Conservation (phyloP, 2,113 vertebrate species). For the Prochilodus magdalenae region DNA sequence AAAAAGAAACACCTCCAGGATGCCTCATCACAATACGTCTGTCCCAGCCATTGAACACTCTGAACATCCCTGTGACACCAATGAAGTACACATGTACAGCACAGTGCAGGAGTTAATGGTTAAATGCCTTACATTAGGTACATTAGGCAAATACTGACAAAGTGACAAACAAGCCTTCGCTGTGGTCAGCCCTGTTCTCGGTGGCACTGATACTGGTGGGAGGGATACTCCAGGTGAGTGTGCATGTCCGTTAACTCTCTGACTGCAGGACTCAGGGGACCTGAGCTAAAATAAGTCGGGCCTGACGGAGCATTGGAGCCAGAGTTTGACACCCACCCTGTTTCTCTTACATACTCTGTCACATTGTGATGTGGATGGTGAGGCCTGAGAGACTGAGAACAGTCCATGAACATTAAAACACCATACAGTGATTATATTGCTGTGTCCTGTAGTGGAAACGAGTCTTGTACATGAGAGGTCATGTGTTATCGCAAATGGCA, state of each 20-base stretch:
- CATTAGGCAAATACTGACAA: too few species aligned
- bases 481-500: too few species aligned
- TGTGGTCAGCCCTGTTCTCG: background rate
- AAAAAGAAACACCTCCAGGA: too few species aligned
- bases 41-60: too few species aligned
- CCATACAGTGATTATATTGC: background rate
- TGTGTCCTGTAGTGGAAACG: conserved; percentile 33
- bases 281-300: conserved; percentile 26
- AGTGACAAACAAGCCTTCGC: too few species aligned
- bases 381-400: background rate
- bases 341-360: background rate
- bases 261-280: conserved; percentile 33
- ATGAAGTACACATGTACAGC: too few species aligned
- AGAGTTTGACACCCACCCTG: conserved; percentile 38
- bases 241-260: conserved; percentile 1
- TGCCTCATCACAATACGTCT: too few species aligned
- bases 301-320: conserved; percentile 37
- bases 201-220: background rate
- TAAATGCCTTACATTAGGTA: too few species aligned
- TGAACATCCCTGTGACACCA: too few species aligned
- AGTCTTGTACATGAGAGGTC: too few species aligned
- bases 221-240: background rate
- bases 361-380: background rate
- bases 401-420: background rate
- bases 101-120: too few species aligned